Base-by-base conservation (phyloP, 1,140 invertebrate genomes). In the Venustaconcha ellipsiformis region DNA sequence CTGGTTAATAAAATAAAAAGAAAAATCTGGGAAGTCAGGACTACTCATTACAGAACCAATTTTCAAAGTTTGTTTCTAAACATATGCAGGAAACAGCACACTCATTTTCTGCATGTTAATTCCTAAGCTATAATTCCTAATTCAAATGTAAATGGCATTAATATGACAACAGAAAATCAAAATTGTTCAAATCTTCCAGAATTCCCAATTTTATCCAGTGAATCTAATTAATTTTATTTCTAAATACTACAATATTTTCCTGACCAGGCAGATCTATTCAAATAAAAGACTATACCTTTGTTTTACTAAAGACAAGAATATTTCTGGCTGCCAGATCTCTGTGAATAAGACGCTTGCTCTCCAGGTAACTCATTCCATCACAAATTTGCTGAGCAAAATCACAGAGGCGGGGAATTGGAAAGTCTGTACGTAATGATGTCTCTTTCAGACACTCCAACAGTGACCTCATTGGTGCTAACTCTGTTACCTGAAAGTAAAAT, bases 401-500 rank as follows among this genome's bases (percentile, higher is more conserved):
- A 81, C 89, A 91, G 23, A 92, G 83, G 23, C 84, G 78, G 17
- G 87, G 83, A 30, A 99, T 94, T 6, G 96, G 95, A 88, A 99
- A 98, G 88, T 95, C 97, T 1, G 94, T 92, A 5, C 96, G 90
- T 48, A 99, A 89, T 2, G 95, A 94, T 0, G 96, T 94, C 86
- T 99, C 97, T 83, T 98, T 97, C 1, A 99, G 92, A 86, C 97
- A 99, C 90, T 99, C 97, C 17, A 99, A 89, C 57, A 99, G 91
- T 1, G 98, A 99, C 48, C 97, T 92, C 59, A 98, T 91, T 18
- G 97, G 97, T 8, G 98, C 98, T 76, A 99, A 90, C 90, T 99
- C 98, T 2, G 97, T 99, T 2, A 98, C 94, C 94, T 95, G 82
- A 11, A 80, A 82, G 80, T 78, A 23, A 66, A 58, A 71, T 48